Base-by-base conservation (phyloP, 2,797 vertebrate species). In the Coilia nasus region DNA sequence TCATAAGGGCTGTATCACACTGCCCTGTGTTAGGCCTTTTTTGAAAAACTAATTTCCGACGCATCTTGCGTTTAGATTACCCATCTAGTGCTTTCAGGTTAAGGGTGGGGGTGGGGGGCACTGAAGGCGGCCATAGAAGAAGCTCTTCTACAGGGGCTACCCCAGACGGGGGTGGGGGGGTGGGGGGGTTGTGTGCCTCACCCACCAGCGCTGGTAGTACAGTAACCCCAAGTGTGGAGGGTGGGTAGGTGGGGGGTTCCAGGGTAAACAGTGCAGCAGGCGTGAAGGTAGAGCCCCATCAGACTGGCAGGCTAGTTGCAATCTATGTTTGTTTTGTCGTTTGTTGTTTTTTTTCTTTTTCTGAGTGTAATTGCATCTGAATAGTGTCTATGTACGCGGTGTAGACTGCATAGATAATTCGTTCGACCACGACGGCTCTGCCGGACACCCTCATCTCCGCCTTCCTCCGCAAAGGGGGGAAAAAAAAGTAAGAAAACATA, bases 301-400 rank as follows among this genome's bases (percentile, higher is more conserved):
- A 44, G 23, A 71, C 35, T 54, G 50, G 50, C 71, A 44, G 71
- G 71, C 35, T 78, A 54, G 50, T 75, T 19, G 60, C 10, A 23
- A 64, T 64, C 60, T 64, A 9, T 64, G 60, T 64, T 54, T 10
- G 50, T 54, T 41, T 41, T 54, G 46, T 47, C 10, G 46, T 47
- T 47, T n/a, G 46, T 10, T 4, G 21, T 62, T 23, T 25, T 9
- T 28, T 23, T 23, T 67, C 10, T 31, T 71, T 14, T 71, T 71
- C 64, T 71, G 64, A 71, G 28, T 71, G 35, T 78, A 78, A 78
- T 78, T 78, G 71, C 71, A 78, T 78, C 35, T 41, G 71, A 78
- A 78, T 78, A 78, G 71, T 78, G 71, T 78, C 71, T 78, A 78
- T 41, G 71, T 84, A 60, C 54, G 60, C n/a, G 57, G 83, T 57